Evolutionary conservation across 2,888 invertebrate genomes (phyloP), one percentile per base, ranked within the genome.

Genomic region (Synergus japonicus): DNA sequence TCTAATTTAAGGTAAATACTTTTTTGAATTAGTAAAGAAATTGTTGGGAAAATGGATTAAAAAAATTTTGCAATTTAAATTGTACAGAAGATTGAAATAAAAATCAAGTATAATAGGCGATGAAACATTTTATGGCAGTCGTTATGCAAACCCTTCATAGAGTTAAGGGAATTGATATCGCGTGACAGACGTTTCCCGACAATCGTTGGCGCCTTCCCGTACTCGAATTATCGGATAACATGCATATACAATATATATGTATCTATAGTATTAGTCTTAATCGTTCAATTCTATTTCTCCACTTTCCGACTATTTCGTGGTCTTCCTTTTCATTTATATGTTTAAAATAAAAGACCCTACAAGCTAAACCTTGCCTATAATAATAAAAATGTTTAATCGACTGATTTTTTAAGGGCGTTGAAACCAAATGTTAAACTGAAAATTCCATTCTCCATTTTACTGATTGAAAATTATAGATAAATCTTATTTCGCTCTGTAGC

Each of bases 141-240:
- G 46, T 73, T 60, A 4, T 7, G 46, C 46, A 46, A 73, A 29
- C 49, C 15, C n/a, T 65, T 43, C 15, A 65, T 12, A 63, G n/a
- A 22, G 22, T 18, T n/a, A n/a, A 22, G 60, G 7, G 66, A 44
- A 66, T 66, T 66, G 66, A 73, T 49, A 54, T 73, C 54, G 73
- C 73, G 73, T 73, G 73, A 73, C 41, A 73, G 73, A 54, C 73
- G 15, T 67, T 67, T 73, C 37, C 54, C 49, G 49, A 54, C 54
- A 73, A 73, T 73, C 37, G 73, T 73, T 54, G 54, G 73, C 73
- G 73, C 73, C 73, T 73, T 73, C 49, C 73, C 54, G 54, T 29
- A 73, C 69, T 4, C 8, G 69, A 73, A 73, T 73, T 73, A 54
- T 73, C 69, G 49, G 49, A 73, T 54, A 54, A 49, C 54, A 54